A percentile compares a stretch with the other conserved stretches of the same genome.
These are phyloP conservation scores for Pseudachorutes palmiensis DNA, from an alignment of 1,140 invertebrate species.

Conservation along the genomic window DNA sequence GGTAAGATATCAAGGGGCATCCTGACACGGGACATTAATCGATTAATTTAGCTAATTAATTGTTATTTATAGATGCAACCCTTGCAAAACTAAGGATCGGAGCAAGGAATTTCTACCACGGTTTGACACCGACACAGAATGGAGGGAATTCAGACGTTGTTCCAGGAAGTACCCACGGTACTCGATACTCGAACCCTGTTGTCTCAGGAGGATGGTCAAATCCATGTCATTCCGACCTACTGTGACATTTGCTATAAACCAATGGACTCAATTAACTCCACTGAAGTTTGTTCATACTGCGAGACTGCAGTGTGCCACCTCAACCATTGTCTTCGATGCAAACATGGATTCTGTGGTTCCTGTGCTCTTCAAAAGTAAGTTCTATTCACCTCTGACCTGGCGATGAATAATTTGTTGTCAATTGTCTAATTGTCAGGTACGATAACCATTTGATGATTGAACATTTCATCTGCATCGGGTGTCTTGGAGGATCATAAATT, in stretches of 20 bases:
- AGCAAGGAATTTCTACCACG: conserved; percentile 17
- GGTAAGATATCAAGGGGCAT: conserved; percentile 14
- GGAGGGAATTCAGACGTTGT: not conserved
- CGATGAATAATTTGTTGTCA: not conserved
- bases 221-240: not conserved
- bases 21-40: not conserved
- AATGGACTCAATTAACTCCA: not conserved
- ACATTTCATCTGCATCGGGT: conserved; percentile 13
- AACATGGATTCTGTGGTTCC: not conserved
- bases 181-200: too few species aligned
- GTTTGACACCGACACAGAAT: not conserved
- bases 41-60: conserved; percentile 7
- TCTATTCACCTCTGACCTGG: not conserved
- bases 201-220: too few species aligned
- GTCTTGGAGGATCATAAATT: not conserved
- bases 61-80: conserved; percentile 21
- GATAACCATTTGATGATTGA: not conserved
- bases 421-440: conserved; percentile 12
- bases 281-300: conserved; percentile 7
- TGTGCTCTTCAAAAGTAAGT: conserved; percentile 15
- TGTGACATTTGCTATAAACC: not conserved
- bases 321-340: not conserved
- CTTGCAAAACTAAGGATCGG: conserved; percentile 21
- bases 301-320: conserved; percentile 1
- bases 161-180: not conserved